A percentile compares a stretch with the other conserved stretches of the same genome.
Conservation (phyloP, 2,113 vertebrate species). For the Crotalus horridus region DNA sequence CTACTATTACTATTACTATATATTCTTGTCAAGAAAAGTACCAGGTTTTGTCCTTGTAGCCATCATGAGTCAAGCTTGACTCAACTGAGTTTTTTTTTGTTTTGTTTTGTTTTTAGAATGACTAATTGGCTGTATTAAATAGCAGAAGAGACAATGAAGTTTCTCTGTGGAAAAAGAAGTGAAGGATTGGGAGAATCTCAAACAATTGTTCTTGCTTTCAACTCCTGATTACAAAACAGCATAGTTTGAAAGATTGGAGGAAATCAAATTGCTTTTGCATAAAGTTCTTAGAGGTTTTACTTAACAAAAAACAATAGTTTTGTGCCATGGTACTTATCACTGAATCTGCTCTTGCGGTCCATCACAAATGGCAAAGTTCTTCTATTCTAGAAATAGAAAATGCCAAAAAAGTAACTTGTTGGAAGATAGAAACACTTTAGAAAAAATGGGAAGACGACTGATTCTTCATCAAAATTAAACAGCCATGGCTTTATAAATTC, state of each 20-base stretch:
- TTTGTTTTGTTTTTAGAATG: not conserved
- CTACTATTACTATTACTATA: not conserved
- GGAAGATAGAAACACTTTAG: not conserved
- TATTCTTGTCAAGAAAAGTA: not conserved
- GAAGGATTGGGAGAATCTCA: not conserved
- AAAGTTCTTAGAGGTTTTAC: not conserved
- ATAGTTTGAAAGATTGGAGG: not conserved
- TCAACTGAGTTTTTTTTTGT: not conserved
- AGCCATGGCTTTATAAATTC: not conserved
- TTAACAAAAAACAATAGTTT: not conserved
- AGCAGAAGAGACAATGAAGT: not conserved
- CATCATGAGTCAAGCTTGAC: not conserved
- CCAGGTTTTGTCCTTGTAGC: not conserved
- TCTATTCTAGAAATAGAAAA: not conserved
- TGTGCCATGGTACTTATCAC: not conserved
- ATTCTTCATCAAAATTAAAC: not conserved
- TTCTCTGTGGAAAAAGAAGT: not conserved
- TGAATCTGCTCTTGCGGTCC: not conserved
- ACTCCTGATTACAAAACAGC: not conserved
- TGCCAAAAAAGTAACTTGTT: not conserved
- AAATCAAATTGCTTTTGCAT: not conserved
- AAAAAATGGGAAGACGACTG: not conserved
- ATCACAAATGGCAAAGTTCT: slow-evolving; percentile 2
- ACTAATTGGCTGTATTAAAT: not conserved
- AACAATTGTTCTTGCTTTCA: slow-evolving; percentile 8